These are phyloP conservation scores for Sylvilagus floridanus DNA, from an alignment of 2,797 vertebrate genomes.

Conservation along the genomic window DNA sequence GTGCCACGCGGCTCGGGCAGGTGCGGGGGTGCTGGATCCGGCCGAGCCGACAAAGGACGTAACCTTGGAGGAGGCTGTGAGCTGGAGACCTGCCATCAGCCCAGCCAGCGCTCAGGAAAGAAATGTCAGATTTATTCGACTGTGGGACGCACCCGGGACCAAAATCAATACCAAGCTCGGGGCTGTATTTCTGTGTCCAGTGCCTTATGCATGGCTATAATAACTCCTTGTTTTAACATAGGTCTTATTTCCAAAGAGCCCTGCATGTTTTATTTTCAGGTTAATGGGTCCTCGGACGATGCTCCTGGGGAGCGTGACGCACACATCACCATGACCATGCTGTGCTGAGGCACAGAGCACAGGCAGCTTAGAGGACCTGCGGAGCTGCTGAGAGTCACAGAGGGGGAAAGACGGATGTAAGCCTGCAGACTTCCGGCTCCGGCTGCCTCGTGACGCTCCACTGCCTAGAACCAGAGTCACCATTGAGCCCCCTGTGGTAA, in stretches of 20 bases:
- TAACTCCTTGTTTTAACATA: constrained; percentile 82
- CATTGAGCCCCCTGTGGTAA: background rate
- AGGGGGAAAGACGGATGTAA: background rate
- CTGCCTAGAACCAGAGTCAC: background rate
- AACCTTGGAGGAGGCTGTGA: constrained; percentile 68
- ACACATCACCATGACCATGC: constrained; percentile 58
- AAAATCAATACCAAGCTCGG: constrained; percentile 79
- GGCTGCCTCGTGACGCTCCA: background rate
- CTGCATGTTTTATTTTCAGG: constrained; percentile 75
- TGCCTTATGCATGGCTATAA: constrained; percentile 62
- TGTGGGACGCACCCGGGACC: constrained; percentile 62
- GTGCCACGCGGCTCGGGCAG: background rate
- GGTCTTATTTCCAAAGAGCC: constrained; percentile 76
- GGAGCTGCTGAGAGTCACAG: constrained; percentile 52
- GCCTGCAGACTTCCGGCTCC: background rate
- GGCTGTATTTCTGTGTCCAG: constrained; percentile 80
- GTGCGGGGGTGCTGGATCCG: background rate
- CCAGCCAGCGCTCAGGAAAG: constrained; percentile 34
- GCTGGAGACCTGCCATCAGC: constrained; percentile 64
- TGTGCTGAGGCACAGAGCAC: constrained; percentile 23
- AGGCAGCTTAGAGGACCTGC: constrained; percentile 19
- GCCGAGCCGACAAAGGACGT: constrained; percentile 25
- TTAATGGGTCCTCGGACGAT: constrained; percentile 71
- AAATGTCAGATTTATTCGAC: constrained; percentile 77
- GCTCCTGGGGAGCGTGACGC: constrained; percentile 40